Percentiles rank a stretch among this genome's conserved stretches.
Evolutionary conservation across 2,113 vertebrate genomes (phyloP).

Genomic region (Triplophysa siluroides): DNA sequence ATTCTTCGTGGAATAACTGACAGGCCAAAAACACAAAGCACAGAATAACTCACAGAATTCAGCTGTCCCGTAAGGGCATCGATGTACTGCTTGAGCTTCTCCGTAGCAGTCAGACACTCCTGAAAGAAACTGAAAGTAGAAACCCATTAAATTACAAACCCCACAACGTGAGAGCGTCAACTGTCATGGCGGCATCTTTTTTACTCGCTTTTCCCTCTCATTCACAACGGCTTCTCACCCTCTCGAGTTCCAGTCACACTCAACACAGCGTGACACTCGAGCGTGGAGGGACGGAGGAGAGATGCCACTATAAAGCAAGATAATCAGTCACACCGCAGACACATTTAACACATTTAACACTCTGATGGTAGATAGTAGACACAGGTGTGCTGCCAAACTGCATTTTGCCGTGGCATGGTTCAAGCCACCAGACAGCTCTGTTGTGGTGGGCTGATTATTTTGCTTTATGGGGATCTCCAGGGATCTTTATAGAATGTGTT

Average conservation of each 20-base stretch:
- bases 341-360: slow-evolving; percentile 21
- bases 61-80: slow-evolving; percentile 66
- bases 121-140: slow-evolving; percentile 71
- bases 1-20: not conserved
- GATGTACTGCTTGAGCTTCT: slow-evolving; percentile 70
- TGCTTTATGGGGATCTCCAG: not conserved
- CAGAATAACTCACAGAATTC: slow-evolving; percentile 65
- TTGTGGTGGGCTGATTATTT: not conserved
- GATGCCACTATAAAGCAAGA: not conserved
- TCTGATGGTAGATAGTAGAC: not conserved
- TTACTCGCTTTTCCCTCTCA: not conserved
- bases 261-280: slow-evolving; percentile 20
- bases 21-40: too few species aligned
- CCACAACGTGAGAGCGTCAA: not conserved
- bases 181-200: not conserved
- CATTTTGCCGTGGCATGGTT: slow-evolving; percentile 6
- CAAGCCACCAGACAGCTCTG: not conserved
- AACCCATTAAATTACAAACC: slow-evolving; percentile 33
- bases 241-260: slow-evolving; percentile 26
- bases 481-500: too few species aligned
- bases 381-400: slow-evolving; percentile 12
- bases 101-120: slow-evolving; percentile 69
- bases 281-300: not conserved
- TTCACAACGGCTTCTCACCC: not conserved
- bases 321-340: slow-evolving; percentile 27